Evolutionary conservation across 2,113 vertebrate species (phyloP), one percentile per base, ranked within the genome.

Genomic region (Micronisus gabar): DNA sequence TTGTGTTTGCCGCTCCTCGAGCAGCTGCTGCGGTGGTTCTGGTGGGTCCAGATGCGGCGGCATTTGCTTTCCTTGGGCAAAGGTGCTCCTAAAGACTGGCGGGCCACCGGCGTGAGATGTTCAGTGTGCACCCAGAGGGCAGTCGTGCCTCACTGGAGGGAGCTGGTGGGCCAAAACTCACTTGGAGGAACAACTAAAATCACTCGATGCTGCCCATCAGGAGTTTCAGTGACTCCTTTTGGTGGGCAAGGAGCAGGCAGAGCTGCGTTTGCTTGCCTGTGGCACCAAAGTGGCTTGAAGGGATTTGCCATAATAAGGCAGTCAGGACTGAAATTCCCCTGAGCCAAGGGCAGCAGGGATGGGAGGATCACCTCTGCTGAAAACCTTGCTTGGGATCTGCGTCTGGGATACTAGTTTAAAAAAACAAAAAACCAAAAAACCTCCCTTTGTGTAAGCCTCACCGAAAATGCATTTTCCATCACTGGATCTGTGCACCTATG

Each of bases 21-120:
- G 79, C 63, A 27, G 55, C 47, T 0, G 3, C 74, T 13, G 56
- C 4, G 30, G 45, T 17, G 3, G 29, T 21, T 23, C 11, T 9
- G 66, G 7, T 6, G 70, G 27, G 52, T 2, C 55, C 41, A 3
- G 71, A 1, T 43, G 48, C 0, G 9, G 62, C n/a, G 45, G 56
- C 13, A 4, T 15, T 23, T 0, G 1, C 30, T 74, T 34, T 6
- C 55, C 0, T 0, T 8, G 65, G 26, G 55, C 34, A 15, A 6
- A 75, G 55, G 50, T 32, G 88, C 27, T 71, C n/a, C 32, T 4
- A 0, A 45, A 4, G 20, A 5, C 20, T 3, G 8, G 27, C 6
- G 22, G 40, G 36, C 23, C 3, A 8, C 40, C 36, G 23, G 55
- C 36, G 10, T 20, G 63, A 29, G 59, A 12, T 63, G 63, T 6